phyloP scores from a whole-genome alignment of 1,140 invertebrate genomes.

The Papilio xuthus region DNA sequence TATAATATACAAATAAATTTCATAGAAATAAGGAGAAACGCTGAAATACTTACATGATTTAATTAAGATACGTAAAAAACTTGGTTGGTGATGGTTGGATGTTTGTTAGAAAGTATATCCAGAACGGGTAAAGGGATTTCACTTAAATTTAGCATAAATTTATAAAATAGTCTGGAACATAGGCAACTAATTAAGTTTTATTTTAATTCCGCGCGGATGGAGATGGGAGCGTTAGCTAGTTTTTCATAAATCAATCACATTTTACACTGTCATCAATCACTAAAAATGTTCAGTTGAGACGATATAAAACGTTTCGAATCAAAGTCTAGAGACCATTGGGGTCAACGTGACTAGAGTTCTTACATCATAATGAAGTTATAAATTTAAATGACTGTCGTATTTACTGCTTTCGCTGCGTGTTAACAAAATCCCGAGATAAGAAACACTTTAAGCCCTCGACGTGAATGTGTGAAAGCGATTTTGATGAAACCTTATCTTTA shows the following conservation, averaged over 20 bases:
- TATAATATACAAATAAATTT: no score
- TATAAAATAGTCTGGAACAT: no score
- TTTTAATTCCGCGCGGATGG: no score
- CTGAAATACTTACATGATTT: neutral
- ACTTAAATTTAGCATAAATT: no score
- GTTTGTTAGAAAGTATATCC: no score
- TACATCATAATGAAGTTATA: slow-evolving; percentile 18
- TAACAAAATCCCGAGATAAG: slow-evolving; percentile 32
- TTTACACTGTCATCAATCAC: neutral
- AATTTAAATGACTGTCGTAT: neutral
- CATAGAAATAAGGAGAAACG: neutral
- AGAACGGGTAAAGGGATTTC: no score
- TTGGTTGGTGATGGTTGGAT: no score
- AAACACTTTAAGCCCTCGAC: slow-evolving; percentile 27
- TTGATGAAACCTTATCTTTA: slow-evolving; percentile 35
- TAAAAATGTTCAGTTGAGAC: neutral
- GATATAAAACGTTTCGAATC: neutral
- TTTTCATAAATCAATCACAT: neutral
- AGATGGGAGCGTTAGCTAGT: no score
- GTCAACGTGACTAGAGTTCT: neutral
- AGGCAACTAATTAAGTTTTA: no score
- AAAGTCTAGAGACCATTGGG: neutral
- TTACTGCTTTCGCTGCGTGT: slow-evolving; percentile 22
- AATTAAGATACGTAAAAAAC: neutral
- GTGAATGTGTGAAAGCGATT: slow-evolving; percentile 34